These are phyloP conservation scores for Argyresthia albistria DNA, from an alignment of 2,888 invertebrate genomes.

Conservation along the genomic window DNA sequence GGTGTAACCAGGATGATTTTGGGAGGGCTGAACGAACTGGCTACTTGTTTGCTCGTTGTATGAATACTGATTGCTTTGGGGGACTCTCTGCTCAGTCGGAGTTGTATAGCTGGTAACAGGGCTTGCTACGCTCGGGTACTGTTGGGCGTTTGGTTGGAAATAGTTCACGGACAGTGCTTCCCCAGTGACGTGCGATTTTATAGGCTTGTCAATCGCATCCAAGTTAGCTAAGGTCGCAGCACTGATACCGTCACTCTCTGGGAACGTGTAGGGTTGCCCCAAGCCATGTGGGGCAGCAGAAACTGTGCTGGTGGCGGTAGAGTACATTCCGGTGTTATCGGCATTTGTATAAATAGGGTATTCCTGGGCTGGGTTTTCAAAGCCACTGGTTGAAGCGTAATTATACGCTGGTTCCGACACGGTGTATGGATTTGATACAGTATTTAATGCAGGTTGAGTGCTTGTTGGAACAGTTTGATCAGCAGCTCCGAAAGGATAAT, in stretches of 20 bases:
- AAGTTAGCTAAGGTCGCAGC: conserved; percentile 26
- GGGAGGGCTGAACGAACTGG: conserved; percentile 38
- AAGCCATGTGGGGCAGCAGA: conserved; percentile 18
- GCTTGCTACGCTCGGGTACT: conserved; percentile 10
- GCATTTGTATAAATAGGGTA: conserved; percentile 38
- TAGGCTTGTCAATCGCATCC: conserved; percentile 50
- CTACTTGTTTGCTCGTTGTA: conserved; percentile 25
- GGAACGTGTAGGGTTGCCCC: conserved; percentile 20
- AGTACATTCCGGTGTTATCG: conserved; percentile 23
- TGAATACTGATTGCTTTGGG: conserved; percentile 16
- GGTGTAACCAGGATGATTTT: conserved; percentile 75
- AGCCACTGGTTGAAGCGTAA: conserved; percentile 26
- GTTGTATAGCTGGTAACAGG: conserved; percentile 1
- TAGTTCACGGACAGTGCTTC: conserved; percentile 33
- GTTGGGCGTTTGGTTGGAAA: not conserved
- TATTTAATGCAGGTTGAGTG: conserved; percentile 5
- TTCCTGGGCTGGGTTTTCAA: conserved; percentile 32
- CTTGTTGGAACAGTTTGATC: conserved; percentile 14
- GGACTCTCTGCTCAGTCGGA: conserved; percentile 21
- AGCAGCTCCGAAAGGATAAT: conserved; percentile 33
- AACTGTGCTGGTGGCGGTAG: conserved; percentile 23
- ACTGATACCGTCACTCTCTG: not conserved
- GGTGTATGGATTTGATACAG: conserved; percentile 16
- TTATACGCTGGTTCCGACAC: conserved; percentile 28
- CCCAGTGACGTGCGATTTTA: conserved; percentile 56